Conservation (phyloP, 1,140 invertebrate species). For the Teleopsis dalmanni region DNA sequence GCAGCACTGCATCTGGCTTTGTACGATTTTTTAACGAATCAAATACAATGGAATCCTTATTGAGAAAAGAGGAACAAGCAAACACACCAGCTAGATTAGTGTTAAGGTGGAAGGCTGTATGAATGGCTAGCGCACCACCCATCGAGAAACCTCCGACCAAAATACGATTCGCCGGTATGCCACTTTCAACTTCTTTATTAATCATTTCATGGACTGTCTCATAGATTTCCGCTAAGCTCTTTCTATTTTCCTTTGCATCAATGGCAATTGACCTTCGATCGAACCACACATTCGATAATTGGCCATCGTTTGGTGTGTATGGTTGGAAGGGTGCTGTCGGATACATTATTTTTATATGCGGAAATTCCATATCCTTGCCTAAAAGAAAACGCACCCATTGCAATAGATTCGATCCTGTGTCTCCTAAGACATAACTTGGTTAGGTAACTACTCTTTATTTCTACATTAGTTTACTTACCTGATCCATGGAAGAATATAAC, state of each 20-base stretch:
- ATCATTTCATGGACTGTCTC: conserved; percentile 52
- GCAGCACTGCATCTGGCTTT: conserved; percentile 15
- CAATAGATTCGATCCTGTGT: conserved; percentile 53
- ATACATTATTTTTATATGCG: conserved; percentile 62
- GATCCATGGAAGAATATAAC: conserved; percentile 59
- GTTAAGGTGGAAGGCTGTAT: conserved; percentile 56
- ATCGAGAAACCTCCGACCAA: conserved; percentile 69
- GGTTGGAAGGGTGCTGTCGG: conserved; percentile 61
- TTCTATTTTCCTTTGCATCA: conserved; percentile 51
- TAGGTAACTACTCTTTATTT: neutral
- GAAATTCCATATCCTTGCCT: conserved; percentile 53
- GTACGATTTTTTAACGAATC: conserved; percentile 41
- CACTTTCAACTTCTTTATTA: conserved; percentile 53
- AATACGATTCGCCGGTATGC: conserved; percentile 58
- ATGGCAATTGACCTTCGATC: conserved; percentile 54
- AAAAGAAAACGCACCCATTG: conserved; percentile 58
- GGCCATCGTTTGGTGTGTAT: conserved; percentile 56
- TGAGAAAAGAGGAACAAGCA: conserved; percentile 64
- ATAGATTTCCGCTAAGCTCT: conserved; percentile 54
- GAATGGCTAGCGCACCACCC: conserved; percentile 62
- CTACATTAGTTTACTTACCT: conserved; percentile 39
- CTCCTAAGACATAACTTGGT: conserved; percentile 47
- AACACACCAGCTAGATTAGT: conserved; percentile 59
- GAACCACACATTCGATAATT: conserved; percentile 65
- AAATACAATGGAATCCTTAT: conserved; percentile 58